phyloP scores from a whole-genome alignment of 2,797 vertebrate species.

The Glyptemys insculpta region DNA sequence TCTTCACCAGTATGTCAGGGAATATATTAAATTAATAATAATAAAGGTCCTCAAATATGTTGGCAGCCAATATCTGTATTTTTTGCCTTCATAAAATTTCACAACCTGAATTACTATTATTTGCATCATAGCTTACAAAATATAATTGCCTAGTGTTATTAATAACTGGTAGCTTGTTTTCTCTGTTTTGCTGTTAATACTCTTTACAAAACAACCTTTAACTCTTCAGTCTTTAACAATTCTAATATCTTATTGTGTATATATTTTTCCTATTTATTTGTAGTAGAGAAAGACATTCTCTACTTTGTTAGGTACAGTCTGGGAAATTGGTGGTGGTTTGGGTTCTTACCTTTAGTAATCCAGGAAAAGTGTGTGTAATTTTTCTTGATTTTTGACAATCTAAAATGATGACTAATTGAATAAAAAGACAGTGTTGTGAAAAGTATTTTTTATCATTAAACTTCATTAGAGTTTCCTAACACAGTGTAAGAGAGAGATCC shows the following conservation, averaged over 20 bases:
- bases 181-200: not conserved
- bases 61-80: not conserved
- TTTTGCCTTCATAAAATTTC: not conserved
- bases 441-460: not conserved
- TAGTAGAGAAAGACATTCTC: not conserved
- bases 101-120: not conserved
- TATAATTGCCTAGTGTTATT: too few relatives aligned
- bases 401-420: not conserved
- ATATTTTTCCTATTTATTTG: not conserved
- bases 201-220: not conserved
- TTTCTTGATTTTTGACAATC: not conserved
- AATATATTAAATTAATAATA: not conserved
- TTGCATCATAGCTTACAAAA: too few relatives aligned
- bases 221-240: not conserved
- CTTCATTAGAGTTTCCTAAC: not conserved
- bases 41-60: not conserved
- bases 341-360: not conserved
- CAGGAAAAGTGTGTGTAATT: not conserved
- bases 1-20: too few relatives aligned
- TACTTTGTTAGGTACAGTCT: not conserved
- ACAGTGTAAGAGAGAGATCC: not conserved
- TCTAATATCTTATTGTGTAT: not conserved
- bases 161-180: too few relatives aligned
- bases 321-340: not conserved
- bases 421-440: not conserved